Evolutionary conservation across 2,888 invertebrate species (phyloP).

Genomic region (Mythimna lalbum): DNA sequence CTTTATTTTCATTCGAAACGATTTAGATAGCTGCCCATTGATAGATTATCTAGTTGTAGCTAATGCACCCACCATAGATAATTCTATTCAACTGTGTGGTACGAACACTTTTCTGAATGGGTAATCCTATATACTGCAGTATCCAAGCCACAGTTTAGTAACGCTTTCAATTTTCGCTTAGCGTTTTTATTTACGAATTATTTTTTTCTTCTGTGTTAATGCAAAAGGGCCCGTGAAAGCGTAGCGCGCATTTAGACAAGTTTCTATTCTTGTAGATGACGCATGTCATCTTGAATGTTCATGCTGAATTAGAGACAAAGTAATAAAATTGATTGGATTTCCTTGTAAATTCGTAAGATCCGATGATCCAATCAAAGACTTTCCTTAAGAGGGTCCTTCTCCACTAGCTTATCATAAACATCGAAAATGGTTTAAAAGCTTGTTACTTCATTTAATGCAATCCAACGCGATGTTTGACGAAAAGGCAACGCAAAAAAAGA

Average conservation of each 20-base stretch:
- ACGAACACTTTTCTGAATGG: background rate
- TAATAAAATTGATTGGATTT: constrained; percentile 19
- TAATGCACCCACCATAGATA: background rate
- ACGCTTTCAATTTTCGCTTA: constrained; percentile 17
- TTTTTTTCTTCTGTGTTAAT: constrained; percentile 6
- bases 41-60: background rate
- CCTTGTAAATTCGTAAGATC: constrained; percentile 18
- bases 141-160: background rate
- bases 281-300: background rate
- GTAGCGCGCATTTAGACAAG: constrained; percentile 2
- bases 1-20: too few species aligned
- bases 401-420: too few species aligned
- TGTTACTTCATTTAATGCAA: too few species aligned
- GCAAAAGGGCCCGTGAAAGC: constrained; percentile 22
- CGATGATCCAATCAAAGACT: background rate
- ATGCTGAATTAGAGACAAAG: constrained; percentile 1
- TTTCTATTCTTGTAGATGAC: constrained; percentile 28
- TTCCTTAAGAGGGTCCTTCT: too few species aligned
- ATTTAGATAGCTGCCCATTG: background rate
- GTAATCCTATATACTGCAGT: background rate
- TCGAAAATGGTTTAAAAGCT: too few species aligned
- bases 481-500: too few species aligned
- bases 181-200: constrained; percentile 15
- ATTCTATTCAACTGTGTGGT: background rate
- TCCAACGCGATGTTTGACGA: too few species aligned